A percentile compares a stretch with the other conserved stretches of the same genome.
Conservation (phyloP, 2,113 vertebrate species). For the Ginglymostoma cirratum region DNA sequence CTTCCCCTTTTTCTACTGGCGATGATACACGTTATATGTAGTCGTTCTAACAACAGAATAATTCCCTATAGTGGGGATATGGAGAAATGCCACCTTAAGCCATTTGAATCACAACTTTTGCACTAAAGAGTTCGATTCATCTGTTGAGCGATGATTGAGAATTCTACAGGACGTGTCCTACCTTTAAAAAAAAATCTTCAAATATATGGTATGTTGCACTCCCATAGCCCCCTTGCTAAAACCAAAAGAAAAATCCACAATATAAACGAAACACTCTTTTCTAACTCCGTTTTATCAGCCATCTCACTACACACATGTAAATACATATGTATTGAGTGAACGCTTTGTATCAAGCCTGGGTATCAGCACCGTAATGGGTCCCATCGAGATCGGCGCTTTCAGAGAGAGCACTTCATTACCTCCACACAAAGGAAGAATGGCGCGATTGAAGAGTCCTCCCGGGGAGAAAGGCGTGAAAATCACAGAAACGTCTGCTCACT, state of each 20-base stretch:
- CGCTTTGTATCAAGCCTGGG: slow-evolving; percentile 1
- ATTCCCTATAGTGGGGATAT: too few relatives aligned
- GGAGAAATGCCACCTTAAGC: neutral
- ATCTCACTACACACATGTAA: neutral
- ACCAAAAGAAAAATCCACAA: neutral
- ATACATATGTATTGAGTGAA: slow-evolving; percentile 6
- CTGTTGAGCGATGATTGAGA: neutral
- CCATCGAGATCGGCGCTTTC: slow-evolving; percentile 55
- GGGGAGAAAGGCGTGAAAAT: slow-evolving; percentile 60
- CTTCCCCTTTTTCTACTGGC: neutral
- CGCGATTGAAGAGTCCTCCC: slow-evolving; percentile 57
- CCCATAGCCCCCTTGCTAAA: neutral
- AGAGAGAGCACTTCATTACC: slow-evolving; percentile 64
- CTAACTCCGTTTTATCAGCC: neutral
- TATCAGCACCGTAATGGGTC: slow-evolving; percentile 52
- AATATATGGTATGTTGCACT: neutral
- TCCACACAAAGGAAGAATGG: slow-evolving; percentile 65
- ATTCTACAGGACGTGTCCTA: too few relatives aligned
- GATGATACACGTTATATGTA: neutral
- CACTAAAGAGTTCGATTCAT: neutral
- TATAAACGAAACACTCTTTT: neutral
- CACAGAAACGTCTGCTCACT: slow-evolving; percentile 57
- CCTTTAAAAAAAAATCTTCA: neutral
- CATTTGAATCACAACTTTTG: neutral
- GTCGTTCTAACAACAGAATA: neutral